phyloP scores from a whole-genome alignment of 2,113 vertebrate species.

The Channa argus region DNA sequence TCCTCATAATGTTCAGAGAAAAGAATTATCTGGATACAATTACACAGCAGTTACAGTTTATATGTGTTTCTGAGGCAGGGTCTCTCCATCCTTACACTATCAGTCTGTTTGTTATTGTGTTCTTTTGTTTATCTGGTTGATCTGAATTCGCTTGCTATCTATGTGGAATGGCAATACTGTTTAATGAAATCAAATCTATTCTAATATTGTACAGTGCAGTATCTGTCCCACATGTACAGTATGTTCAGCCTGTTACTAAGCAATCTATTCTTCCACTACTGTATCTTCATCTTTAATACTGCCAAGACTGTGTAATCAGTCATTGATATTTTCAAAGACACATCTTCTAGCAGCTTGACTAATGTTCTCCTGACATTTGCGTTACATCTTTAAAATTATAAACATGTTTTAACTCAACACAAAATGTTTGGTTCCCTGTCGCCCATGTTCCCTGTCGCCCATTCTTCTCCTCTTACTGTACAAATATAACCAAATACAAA shows the following conservation, averaged over 20 bases:
- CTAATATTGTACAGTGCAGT: neutral
- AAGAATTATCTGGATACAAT: no score
- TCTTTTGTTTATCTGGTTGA: no score
- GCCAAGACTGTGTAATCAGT: no score
- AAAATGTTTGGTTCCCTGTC: conserved; percentile 30
- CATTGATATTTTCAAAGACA: conserved; percentile 14
- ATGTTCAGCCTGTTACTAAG: no score
- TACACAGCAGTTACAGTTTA: no score
- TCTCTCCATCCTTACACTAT: no score
- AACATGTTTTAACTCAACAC: conserved; percentile 9
- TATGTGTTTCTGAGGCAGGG: no score
- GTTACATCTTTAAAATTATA: conserved; percentile 9
- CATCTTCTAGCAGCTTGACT: conserved; percentile 22
- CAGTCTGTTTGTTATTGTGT: no score
- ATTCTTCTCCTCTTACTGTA: conserved; percentile 44
- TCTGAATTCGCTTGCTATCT: neutral
- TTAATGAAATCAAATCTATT: neutral
- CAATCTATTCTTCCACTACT: no score
- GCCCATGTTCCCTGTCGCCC: conserved; percentile 16
- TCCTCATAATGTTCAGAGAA: no score
- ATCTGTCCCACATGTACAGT: no score
- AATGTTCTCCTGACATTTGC: conserved; percentile 7
- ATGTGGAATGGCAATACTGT: neutral
- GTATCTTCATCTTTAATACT: no score
- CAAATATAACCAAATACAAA: conserved; percentile 75